Evolutionary conservation across 2,797 vertebrate genomes (phyloP).

Genomic region (Arctocebus calabarensis): DNA sequence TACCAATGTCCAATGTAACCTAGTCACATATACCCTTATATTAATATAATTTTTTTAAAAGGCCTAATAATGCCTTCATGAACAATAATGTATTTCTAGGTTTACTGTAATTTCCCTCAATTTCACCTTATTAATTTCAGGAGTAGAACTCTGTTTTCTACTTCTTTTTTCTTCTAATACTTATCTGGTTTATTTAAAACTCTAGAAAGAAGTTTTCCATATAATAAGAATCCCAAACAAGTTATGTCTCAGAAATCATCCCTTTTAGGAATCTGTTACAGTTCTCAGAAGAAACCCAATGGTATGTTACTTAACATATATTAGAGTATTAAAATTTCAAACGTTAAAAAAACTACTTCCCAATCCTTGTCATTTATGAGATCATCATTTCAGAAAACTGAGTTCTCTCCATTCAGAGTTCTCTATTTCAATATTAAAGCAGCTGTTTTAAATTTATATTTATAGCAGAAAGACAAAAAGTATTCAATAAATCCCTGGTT

Average conservation of each 20-base stretch:
- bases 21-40: too few species aligned
- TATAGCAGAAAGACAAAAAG: not conserved
- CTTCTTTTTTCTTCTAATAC: not conserved
- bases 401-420: constrained; percentile 18
- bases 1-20: too few species aligned
- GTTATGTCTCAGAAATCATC: constrained; percentile 18
- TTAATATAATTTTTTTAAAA: not conserved
- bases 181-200: constrained; percentile 7
- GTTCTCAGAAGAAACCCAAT: not conserved
- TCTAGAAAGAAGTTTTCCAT: not conserved
- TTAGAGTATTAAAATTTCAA: not conserved
- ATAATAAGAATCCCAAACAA: constrained; percentile 10
- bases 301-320: not conserved
- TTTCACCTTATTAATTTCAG: constrained; percentile 41
- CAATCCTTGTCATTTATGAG: not conserved
- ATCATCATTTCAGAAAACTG: constrained; percentile 22
- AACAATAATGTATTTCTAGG: not conserved
- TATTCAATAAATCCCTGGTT: not conserved
- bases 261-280: not conserved
- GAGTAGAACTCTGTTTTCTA: not conserved
- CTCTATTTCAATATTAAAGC: not conserved
- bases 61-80: not conserved
- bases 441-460: not conserved
- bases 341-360: constrained; percentile 45
- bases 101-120: not conserved